phyloP scores from a whole-genome alignment of 2,888 invertebrate genomes.

The Microctonus brassicae region DNA sequence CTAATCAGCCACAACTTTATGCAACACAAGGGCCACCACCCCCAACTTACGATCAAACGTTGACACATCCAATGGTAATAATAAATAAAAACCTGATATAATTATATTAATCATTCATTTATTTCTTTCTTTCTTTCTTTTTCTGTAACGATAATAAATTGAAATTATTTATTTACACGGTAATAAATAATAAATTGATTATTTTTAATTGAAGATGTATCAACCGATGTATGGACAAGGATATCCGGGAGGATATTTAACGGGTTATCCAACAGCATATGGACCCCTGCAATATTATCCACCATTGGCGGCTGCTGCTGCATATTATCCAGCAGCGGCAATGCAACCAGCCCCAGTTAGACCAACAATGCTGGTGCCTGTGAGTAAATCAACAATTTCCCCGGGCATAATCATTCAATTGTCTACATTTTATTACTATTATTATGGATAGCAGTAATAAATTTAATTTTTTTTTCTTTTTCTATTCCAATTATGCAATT shows the following conservation, averaged over 20 bases:
- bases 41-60: slow-evolving; percentile 79
- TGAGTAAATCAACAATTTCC: slow-evolving; percentile 67
- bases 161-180: background rate
- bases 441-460: background rate
- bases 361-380: slow-evolving; percentile 85
- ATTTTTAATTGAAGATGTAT: slow-evolving; percentile 74
- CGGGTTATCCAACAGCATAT: slow-evolving; percentile 80
- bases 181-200: background rate
- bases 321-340: slow-evolving; percentile 75
- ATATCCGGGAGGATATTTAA: slow-evolving; percentile 78
- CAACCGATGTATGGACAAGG: slow-evolving; percentile 82
- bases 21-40: slow-evolving; percentile 77
- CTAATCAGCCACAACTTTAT: slow-evolving; percentile 75
- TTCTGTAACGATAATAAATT: background rate
- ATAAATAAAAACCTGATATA: slow-evolving; percentile 29
- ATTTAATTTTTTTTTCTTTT: background rate
- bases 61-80: slow-evolving; percentile 75
- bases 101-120: background rate
- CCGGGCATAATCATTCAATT: background rate
- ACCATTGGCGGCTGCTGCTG: slow-evolving; percentile 76
- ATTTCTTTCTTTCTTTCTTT: background rate
- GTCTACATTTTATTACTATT: background rate
- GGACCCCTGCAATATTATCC: slow-evolving; percentile 82
- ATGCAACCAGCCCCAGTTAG: slow-evolving; percentile 71
- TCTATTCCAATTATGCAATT: slow-evolving; percentile 25